phyloP scores from a whole-genome alignment of 1,140 invertebrate species.

The Drosophila arawakana region DNA sequence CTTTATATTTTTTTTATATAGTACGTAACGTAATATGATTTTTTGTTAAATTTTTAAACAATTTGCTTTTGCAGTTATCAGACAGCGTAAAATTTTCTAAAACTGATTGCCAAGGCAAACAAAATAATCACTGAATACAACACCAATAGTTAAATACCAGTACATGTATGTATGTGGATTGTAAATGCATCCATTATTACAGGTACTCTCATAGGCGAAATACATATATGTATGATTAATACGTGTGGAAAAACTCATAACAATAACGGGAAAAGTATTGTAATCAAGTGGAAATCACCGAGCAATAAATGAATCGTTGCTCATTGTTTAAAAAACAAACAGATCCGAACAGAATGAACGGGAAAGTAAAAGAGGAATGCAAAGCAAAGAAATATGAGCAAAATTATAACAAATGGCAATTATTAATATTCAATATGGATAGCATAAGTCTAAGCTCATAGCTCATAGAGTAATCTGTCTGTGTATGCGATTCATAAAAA shows the following conservation, averaged over 20 bases:
- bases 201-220: conserved; percentile 28
- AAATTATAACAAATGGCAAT: conserved; percentile 69
- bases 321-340: conserved; percentile 79
- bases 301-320: conserved; percentile 49
- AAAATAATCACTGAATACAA: conserved; percentile 45
- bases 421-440: conserved; percentile 76
- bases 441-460: conserved; percentile 25
- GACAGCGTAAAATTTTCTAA: conserved; percentile 48
- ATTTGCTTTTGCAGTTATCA: conserved; percentile 39
- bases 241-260: conserved; percentile 32
- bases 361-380: conserved; percentile 6
- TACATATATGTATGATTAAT: conserved; percentile 21
- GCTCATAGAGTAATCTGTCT: conserved; percentile 51
- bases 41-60: conserved; percentile 20
- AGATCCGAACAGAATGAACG: conserved; percentile 36
- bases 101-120: conserved; percentile 45
- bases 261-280: conserved; percentile 20
- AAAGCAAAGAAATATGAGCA: conserved; percentile 15
- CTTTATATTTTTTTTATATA: conserved; percentile 19
- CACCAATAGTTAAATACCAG: conserved; percentile 40
- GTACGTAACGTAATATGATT: conserved; percentile 10
- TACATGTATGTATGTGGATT: neutral
- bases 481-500: conserved; percentile 17
- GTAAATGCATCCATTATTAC: conserved; percentile 17
- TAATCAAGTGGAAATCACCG: neutral